Evolutionary conservation across 2,797 vertebrate genomes (phyloP), one percentile per base, ranked within the genome.

Genomic region (Presbytis comata): DNA sequence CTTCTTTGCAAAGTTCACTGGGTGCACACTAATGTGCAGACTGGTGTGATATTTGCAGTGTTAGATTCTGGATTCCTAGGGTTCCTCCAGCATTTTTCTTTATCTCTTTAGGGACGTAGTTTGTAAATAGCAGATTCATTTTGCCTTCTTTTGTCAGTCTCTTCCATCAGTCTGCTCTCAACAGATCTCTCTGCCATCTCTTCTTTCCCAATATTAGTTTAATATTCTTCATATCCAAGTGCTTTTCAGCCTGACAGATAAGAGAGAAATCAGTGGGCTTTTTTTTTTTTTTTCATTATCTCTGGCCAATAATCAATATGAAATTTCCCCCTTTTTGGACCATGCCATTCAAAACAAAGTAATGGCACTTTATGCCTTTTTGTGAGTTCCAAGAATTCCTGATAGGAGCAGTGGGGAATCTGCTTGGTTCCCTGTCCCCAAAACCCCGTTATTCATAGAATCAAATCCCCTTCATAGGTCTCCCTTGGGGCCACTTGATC

Each of bases 201-300:
- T 97, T 96, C 76, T 44, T 93, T 92, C 72, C 33, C 72, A 90
- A 46, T 96, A 95, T 93, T 96, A 96, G 21, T 93, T 93, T 96
- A 93, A 93, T 96, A 72, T 89, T 93, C 55, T 91, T 97, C 30
- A 78, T n/a, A 85, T 85, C 39, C 78, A 97, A 87, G 17, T 84
- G 78, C 7, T 44, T 94, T 97, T 53, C 91, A 94, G 46, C 30
- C 67, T 95, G 74, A 87, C 8, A 96, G 26, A 97, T 85, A 93
- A 96, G 46, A 91, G 19, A 95, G 39, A 96, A 89, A 96, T 81
- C 39, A 67, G 28, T 44, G 22, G 26, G 0, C 22, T 36, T 55
- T 33, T 26, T 36, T 55, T 33, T 70, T 87, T 48, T 44, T 76
- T 57, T 16, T 3, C 61, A 76, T 70, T 92, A 93, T 96, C 48